Conservation (phyloP, 2,888 invertebrate species). For the Pogonocherus hispidulus region DNA sequence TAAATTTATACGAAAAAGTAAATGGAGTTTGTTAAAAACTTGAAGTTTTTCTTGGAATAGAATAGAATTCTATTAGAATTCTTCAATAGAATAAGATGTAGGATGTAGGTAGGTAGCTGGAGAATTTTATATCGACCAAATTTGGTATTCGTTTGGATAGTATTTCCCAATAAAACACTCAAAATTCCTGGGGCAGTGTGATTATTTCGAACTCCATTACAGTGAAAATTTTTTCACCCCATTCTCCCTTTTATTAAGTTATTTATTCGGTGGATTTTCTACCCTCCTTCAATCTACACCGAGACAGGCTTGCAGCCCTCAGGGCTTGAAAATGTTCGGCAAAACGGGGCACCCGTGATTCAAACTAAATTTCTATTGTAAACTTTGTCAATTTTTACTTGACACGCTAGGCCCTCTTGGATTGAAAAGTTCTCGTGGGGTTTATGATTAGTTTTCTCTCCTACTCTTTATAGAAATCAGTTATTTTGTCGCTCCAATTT, state of each 20-base stretch:
- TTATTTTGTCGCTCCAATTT: too few species aligned
- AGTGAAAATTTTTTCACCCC: constrained; percentile 11
- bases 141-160: too few species aligned
- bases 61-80: too few species aligned
- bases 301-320: neutral
- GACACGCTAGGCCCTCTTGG: too few species aligned
- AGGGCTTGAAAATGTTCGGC: constrained; percentile 7
- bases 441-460: neutral
- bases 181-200: neutral
- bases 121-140: too few species aligned
- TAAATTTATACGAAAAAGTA: too few species aligned
- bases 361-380: constrained; percentile 30
- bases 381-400: constrained; percentile 26
- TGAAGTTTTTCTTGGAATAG: too few species aligned
- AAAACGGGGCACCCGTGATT: constrained; percentile 19
- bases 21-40: too few species aligned
- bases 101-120: too few species aligned
- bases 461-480: too few species aligned
- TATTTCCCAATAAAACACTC: too few species aligned
- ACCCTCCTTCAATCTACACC: constrained; percentile 17
- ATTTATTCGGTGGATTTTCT: constrained; percentile 27
- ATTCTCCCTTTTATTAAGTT: constrained; percentile 30
- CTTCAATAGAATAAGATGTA: too few species aligned
- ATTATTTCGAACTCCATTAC: constrained; percentile 19
- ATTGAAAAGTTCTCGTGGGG: neutral